Evolutionary conservation across 2,797 vertebrate genomes (phyloP).

Genomic region (Oreochromis grahami): DNA sequence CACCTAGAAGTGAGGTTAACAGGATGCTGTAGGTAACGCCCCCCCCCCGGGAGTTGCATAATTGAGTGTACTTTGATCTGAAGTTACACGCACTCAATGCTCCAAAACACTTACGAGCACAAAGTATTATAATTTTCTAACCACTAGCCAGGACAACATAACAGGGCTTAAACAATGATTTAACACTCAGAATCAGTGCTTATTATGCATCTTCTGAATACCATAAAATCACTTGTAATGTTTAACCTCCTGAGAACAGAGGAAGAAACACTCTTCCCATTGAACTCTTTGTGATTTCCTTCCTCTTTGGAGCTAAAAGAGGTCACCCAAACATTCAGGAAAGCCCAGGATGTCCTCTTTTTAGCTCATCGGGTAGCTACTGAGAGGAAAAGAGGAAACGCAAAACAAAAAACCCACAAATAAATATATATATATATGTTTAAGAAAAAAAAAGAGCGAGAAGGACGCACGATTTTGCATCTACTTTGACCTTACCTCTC

Average conservation of each 20-base stretch:
- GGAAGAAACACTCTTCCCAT: not conserved
- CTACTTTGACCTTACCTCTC: conserved; percentile 8
- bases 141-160: not conserved
- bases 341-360: not conserved
- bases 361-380: not conserved
- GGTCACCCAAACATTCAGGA: not conserved
- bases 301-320: not conserved
- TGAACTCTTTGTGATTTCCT: not conserved
- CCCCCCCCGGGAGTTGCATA: not conserved
- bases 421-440: not conserved
- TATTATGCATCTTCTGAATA: not conserved
- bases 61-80: not conserved
- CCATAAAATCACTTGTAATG: not conserved
- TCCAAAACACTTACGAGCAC: not conserved
- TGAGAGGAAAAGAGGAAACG: not conserved
- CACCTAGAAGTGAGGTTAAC: not conserved
- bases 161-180: not conserved
- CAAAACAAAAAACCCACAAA: not conserved
- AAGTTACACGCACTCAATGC: not conserved
- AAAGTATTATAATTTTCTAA: not conserved
- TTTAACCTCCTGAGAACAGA: not conserved
- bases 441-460: too few relatives aligned
- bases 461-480: not conserved
- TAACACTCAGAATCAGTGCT: not conserved
- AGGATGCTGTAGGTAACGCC: not conserved